These are phyloP conservation scores for Epinephelus moara DNA, from an alignment of 2,113 vertebrate genomes.

Conservation along the genomic window DNA sequence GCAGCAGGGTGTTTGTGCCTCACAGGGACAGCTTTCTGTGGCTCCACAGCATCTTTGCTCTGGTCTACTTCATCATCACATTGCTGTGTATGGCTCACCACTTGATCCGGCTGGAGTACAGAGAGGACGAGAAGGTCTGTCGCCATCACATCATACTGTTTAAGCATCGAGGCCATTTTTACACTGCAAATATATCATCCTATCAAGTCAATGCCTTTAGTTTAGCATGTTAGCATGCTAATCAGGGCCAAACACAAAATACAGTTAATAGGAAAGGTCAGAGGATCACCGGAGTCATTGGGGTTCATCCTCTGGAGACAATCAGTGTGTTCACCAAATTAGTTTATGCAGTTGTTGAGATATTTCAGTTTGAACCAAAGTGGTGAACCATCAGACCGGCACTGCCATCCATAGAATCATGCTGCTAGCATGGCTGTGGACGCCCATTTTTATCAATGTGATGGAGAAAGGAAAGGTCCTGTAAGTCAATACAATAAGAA, in stretches of 20 bases:
- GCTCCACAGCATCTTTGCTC: slow-evolving; percentile 93
- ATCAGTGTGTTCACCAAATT: not conserved
- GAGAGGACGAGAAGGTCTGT: slow-evolving; percentile 91
- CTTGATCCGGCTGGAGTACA: slow-evolving; percentile 89
- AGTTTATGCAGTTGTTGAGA: not conserved
- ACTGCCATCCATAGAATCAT: no score
- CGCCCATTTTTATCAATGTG: no score
- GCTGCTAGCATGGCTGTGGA: no score
- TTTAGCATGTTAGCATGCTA: not conserved
- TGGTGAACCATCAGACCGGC: no score
- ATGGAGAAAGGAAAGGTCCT: no score
- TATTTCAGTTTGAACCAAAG: not conserved
- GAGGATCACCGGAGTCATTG: not conserved
- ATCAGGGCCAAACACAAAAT: not conserved
- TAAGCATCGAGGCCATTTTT: not conserved
- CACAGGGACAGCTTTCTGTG: slow-evolving; percentile 91
- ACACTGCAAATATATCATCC: not conserved
- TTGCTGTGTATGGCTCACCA: slow-evolving; percentile 94
- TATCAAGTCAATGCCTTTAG: not conserved
- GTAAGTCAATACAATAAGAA: no score
- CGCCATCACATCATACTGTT: not conserved
- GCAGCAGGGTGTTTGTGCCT: slow-evolving; percentile 38
- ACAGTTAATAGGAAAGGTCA: no score
- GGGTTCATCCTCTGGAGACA: not conserved
- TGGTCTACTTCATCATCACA: slow-evolving; percentile 94